Evolutionary conservation across 2,888 invertebrate genomes (phyloP).

Genomic region (Mimas tiliae): DNA sequence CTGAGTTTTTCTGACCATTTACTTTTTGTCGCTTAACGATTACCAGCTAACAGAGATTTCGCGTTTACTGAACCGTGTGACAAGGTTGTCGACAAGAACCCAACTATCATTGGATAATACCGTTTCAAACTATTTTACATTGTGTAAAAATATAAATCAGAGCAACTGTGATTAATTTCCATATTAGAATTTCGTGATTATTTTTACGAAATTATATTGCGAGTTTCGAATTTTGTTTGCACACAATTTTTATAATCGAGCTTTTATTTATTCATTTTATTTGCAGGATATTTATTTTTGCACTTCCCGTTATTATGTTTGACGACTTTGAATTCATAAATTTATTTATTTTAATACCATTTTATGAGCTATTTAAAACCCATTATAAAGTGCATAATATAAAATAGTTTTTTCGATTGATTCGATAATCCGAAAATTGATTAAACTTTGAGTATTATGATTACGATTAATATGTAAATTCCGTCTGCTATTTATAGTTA

Average conservation of each 20-base stretch:
- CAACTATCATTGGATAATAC: constrained; percentile 48
- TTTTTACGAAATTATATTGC: not conserved
- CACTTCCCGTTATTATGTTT: not conserved
- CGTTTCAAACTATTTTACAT: constrained; percentile 53
- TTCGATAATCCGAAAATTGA: not conserved
- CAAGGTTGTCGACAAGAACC: constrained; percentile 56
- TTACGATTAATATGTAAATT: not conserved
- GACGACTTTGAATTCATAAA: not conserved
- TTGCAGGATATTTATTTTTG: not conserved
- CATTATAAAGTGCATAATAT: no score
- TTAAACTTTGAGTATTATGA: not conserved
- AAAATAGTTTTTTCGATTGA: no score
- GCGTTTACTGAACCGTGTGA: constrained; percentile 66
- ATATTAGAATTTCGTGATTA: constrained; percentile 21
- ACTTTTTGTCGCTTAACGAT: constrained; percentile 34
- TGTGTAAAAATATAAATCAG: constrained; percentile 45
- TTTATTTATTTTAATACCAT: not conserved
- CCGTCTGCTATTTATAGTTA: not conserved
- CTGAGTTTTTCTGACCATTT: constrained; percentile 25
- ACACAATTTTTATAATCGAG: not conserved
- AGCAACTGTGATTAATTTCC: constrained; percentile 27
- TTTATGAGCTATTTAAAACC: no score
- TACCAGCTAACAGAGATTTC: constrained; percentile 57
- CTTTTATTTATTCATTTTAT: constrained; percentile 5
- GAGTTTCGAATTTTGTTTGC: not conserved